These are phyloP conservation scores for Halisarca cf. caerulea DNA, from an alignment of 37 sponge, comb jelly and placozoan genomes.

Conservation along the genomic window DNA sequence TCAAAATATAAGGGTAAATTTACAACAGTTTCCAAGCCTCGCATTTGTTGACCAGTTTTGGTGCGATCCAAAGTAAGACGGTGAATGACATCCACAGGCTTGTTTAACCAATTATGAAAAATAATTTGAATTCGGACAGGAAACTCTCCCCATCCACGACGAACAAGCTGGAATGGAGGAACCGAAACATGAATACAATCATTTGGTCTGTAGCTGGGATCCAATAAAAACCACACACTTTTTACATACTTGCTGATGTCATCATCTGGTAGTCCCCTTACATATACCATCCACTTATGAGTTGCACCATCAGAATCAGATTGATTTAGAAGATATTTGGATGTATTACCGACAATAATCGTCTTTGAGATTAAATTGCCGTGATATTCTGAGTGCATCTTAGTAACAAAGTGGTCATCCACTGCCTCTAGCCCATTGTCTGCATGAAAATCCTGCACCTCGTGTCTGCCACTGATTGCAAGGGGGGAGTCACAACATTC, in stretches of 20 bases:
- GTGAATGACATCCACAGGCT: conserved; percentile 80
- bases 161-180: conserved; percentile 81
- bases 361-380: not conserved
- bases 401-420: no score
- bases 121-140: conserved; percentile 82
- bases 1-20: conserved; percentile 47
- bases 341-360: conserved; percentile 86
- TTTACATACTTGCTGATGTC: conserved; percentile 69
- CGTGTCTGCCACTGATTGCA: no score
- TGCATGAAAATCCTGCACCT: no score
- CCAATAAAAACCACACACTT: conserved; percentile 78
- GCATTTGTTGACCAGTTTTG: conserved; percentile 85
- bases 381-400: no score
- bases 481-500: no score
- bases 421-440: no score
- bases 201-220: conserved; percentile 90
- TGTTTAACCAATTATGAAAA: conserved; percentile 53
- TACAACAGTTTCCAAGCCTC: conserved; percentile 79
- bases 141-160: conserved; percentile 93
- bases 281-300: conserved; percentile 95
- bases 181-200: conserved; percentile 60
- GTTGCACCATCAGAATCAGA: conserved; percentile 62
- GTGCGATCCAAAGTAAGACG: conserved; percentile 74
- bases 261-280: conserved; percentile 56
- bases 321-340: conserved; percentile 55